Evolutionary conservation across 2,888 invertebrate genomes (phyloP), one percentile per base, ranked within the genome.

Genomic region (Lissonota sp.): DNA sequence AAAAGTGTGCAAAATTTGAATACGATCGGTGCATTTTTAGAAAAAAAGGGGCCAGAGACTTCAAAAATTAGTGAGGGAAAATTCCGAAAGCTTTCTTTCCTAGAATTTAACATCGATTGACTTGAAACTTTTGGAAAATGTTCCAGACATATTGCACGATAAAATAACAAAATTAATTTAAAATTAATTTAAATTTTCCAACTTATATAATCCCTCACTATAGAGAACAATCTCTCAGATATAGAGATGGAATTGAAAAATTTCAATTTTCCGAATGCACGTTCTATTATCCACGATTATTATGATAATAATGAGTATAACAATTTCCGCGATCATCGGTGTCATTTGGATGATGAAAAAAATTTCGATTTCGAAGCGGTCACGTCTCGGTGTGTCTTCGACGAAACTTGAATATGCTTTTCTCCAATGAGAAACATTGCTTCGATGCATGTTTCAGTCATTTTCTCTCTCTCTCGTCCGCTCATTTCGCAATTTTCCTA

Each of bases 401-500:
- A 51, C 7, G 12, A 8, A 44, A 72, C 55, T 62, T 39, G 46
- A 58, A 62, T 63, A 44, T 44, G 39, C 58, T 57, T 37, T 26
- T 63, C 51, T 49, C 71, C 57, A 58, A 14, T 58, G 71, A 57
- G 70, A 73, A 70, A 67, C 71, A 40, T 46, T 70, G 58, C 71
- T n/a, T 16, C 7, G 37, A 14, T 67, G 60, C 81, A 57, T 71
- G 70, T 66, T 71, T 7, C 55, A 67, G 74, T 79, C 70, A 83
- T 76, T 84, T 78, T 82, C 82, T 83, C 76, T 76, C 76, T 26
- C 26, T 26, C 26, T 26, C 26, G 1, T 26, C 26, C 3, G 3
- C 26, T 26, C 26, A 26, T 26, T 80, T 77, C 78, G 80, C 78
- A 75, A 83, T 84, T 80, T 80, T 76, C 74, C 83, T 80, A 83